These are phyloP conservation scores for Nymphalis urticae DNA, from an alignment of 2,888 invertebrate genomes.

Conservation along the genomic window DNA sequence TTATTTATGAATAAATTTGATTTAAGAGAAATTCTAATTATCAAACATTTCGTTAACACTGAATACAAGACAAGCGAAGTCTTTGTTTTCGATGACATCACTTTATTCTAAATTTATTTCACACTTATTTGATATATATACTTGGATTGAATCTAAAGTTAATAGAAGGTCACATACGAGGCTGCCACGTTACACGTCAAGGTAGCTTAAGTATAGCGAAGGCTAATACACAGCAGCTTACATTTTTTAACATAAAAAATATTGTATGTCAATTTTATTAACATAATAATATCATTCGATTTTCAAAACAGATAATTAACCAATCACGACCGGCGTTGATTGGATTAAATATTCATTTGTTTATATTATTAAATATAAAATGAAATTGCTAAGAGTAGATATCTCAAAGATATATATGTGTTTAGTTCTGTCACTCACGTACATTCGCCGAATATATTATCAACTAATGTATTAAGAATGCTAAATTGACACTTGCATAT, in stretches of 20 bases:
- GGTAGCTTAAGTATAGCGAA: not conserved
- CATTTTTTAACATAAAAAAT: too few species aligned
- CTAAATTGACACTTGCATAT: constrained; percentile 78
- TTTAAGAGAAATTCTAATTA: too few species aligned
- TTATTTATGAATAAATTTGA: too few species aligned
- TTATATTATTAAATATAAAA: not conserved
- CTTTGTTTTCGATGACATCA: not conserved
- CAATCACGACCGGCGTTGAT: too few species aligned
- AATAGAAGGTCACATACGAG: constrained; percentile 7
- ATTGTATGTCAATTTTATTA: too few species aligned
- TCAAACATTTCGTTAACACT: too few species aligned
- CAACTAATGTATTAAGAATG: constrained; percentile 46
- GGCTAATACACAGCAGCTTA: not conserved
- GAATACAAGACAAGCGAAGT: too few species aligned
- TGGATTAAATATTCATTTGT: not conserved
- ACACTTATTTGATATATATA: constrained; percentile 20
- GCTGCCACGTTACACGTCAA: constrained; percentile 2
- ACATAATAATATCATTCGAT: too few species aligned
- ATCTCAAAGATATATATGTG: too few species aligned
- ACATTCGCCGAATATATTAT: constrained; percentile 56
- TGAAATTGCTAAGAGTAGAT: too few species aligned
- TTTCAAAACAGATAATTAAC: too few species aligned
- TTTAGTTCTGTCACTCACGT: constrained; percentile 11
- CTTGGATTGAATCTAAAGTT: constrained; percentile 1
- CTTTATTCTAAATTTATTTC: constrained; percentile 3